These are phyloP conservation scores for Eledona agricola DNA, from an alignment of 2,888 invertebrate genomes.

Conservation along the genomic window DNA sequence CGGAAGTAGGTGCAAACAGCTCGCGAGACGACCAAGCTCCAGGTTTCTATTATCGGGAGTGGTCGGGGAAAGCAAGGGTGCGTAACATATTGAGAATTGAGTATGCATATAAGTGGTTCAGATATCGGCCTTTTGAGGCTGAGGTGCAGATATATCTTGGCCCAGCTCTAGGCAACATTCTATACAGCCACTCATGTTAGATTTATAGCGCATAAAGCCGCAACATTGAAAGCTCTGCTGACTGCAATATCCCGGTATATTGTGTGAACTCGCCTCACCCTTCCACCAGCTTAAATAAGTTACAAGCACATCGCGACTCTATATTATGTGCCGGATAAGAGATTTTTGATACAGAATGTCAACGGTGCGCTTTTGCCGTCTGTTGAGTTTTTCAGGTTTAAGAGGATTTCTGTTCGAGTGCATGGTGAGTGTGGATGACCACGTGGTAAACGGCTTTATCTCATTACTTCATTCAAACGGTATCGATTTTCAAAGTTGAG, in stretches of 20 bases:
- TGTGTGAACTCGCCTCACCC: slow-evolving; percentile 34
- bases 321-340: slow-evolving; percentile 26
- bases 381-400: background rate
- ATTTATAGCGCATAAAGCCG: slow-evolving; percentile 53
- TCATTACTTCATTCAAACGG: slow-evolving; percentile 8
- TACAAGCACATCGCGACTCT: slow-evolving; percentile 29
- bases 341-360: slow-evolving; percentile 27
- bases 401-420: no score
- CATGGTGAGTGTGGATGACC: no score
- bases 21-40: no score
- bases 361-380: slow-evolving; percentile 4
- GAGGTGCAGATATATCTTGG: slow-evolving; percentile 46
- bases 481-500: slow-evolving; percentile 18
- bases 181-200: slow-evolving; percentile 52
- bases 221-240: slow-evolving; percentile 49
- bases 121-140: slow-evolving; percentile 43
- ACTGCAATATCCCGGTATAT: slow-evolving; percentile 45
- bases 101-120: slow-evolving; percentile 47
- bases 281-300: slow-evolving; percentile 35
- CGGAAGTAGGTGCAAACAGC: slow-evolving; percentile 12
- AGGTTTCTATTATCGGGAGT: slow-evolving; percentile 24
- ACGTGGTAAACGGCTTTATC: slow-evolving; percentile 22
- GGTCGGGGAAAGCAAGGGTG: slow-evolving; percentile 23
- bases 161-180: slow-evolving; percentile 46
- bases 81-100: slow-evolving; percentile 45